These are phyloP conservation scores for Psettodes erumei DNA, from an alignment of 2,113 vertebrate genomes.

Conservation along the genomic window DNA sequence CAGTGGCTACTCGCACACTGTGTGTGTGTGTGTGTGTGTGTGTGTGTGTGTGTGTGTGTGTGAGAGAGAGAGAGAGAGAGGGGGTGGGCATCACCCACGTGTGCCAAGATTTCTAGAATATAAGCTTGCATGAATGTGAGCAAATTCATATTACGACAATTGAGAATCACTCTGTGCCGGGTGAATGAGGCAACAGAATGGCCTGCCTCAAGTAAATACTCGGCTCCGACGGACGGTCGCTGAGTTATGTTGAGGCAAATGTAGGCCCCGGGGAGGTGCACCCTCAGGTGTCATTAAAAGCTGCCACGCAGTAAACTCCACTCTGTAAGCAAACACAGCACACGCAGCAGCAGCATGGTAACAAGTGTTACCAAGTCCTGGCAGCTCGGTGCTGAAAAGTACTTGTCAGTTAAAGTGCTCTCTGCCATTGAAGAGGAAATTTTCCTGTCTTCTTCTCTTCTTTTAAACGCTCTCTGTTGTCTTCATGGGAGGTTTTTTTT, in stretches of 20 bases:
- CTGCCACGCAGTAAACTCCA: background rate
- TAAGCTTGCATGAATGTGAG: background rate
- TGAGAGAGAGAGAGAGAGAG: too few species aligned
- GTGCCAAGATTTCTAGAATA: background rate
- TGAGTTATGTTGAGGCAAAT: conserved; percentile 25
- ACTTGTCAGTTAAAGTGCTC: conserved; percentile 46
- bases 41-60: background rate
- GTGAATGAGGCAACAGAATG: background rate
- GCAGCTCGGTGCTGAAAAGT: conserved; percentile 36
- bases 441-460: conserved; percentile 11
- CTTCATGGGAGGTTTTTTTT: conserved; percentile 26
- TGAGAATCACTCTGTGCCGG: background rate
- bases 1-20: background rate
- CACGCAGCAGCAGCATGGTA: conserved; percentile 25
- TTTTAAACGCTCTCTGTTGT: conserved; percentile 44
- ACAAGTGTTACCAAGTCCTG: conserved; percentile 46
- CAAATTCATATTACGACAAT: background rate
- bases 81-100: background rate
- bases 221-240: background rate
- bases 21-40: background rate
- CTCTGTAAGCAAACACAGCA: conserved; percentile 14
- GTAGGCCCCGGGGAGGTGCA: conserved; percentile 4
- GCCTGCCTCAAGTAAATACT: conserved; percentile 7
- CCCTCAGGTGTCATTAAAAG: conserved; percentile 23
- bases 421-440: conserved; percentile 42